Evolutionary conservation across 2,113 vertebrate species (phyloP), one percentile per base, ranked within the genome.

Genomic region (Cinclus mexicanus): DNA sequence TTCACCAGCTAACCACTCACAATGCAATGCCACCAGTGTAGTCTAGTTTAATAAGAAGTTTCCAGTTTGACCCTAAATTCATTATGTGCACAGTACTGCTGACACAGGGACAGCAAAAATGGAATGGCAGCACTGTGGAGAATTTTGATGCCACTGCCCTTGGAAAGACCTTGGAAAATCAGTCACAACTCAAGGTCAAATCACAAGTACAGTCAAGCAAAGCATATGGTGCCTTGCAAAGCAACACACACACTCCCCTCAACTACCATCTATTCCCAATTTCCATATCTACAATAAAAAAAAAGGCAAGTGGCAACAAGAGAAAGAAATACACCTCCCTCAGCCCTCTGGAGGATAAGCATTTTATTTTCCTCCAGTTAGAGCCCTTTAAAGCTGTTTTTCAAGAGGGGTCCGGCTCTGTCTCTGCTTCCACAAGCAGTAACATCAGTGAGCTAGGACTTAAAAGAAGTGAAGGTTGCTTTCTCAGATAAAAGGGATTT

Each of bases 401-500:
- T 91, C 72, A 90, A 20, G 35, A 83, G 22, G 10, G 1, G 52
- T 57, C 41, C 8, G 11, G n/a, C 14, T 93, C 52, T 4, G 2
- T 49, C 71, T 64, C 63, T n/a, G 13, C 64, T 78, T 85, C 55
- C 26, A 56, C 29, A 23, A 46, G 19, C 50, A 65, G 24, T n/a
- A 87, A 92, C 47, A 80, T 65, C 76, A 65, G 57, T 42, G 29
- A 96, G 79, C 59, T 85, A 91, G 81, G 55, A 60, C 37, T 60
- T 80, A 53, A 2, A 87, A 87, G 72, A 86, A 67, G 50, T 8
- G 14, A 93, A 87, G 61, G 69, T 41, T 79, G 49, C 23, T 83
- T 89, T 77, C 84, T 57, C 2, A 2, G 57, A 83, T 90, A 80
- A 91, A 90, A 91, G 49, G 44, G 86, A 94, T 90, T 93, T 94